Evolutionary conservation across 2,113 vertebrate genomes (phyloP).

Genomic region (Callospermophilus lateralis): DNA sequence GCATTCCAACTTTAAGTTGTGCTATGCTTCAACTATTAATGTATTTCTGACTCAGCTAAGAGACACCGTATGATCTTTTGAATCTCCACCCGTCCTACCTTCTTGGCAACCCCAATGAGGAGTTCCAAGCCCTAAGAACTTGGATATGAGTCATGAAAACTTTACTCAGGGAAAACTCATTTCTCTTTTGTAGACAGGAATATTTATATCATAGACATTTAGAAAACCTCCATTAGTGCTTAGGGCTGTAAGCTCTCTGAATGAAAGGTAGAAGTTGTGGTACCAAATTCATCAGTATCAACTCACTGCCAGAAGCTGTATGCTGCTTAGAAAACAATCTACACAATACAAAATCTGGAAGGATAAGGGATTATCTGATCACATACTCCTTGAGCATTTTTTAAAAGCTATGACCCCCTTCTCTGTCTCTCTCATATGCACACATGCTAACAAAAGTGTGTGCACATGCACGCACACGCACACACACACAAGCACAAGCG

Average conservation of each 20-base stretch:
- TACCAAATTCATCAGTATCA: neutral
- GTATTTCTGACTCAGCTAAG: constrained; percentile 48
- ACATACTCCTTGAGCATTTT: neutral
- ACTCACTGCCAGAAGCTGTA: neutral
- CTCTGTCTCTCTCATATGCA: too few relatives aligned
- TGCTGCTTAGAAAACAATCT: constrained; percentile 27
- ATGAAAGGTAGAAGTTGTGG: neutral
- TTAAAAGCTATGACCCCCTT: neutral
- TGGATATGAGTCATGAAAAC: constrained; percentile 37
- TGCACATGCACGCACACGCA: neutral
- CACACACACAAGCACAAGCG: neutral
- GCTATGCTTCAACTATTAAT: neutral
- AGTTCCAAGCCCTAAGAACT: neutral
- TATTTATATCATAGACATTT: constrained; percentile 26
- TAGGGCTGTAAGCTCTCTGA: neutral
- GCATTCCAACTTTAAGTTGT: neutral
- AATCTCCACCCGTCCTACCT: neutral
- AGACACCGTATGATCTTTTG: neutral
- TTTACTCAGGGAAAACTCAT: constrained; percentile 41
- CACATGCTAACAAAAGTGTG: neutral
- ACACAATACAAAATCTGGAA: neutral
- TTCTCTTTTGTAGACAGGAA: constrained; percentile 26
- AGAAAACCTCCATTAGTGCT: constrained; percentile 43
- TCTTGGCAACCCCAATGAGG: constrained; percentile 38
- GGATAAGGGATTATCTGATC: neutral